These are phyloP conservation scores for Ctenopoma multispine DNA, from an alignment of 2,797 vertebrate genomes.

Conservation along the genomic window DNA sequence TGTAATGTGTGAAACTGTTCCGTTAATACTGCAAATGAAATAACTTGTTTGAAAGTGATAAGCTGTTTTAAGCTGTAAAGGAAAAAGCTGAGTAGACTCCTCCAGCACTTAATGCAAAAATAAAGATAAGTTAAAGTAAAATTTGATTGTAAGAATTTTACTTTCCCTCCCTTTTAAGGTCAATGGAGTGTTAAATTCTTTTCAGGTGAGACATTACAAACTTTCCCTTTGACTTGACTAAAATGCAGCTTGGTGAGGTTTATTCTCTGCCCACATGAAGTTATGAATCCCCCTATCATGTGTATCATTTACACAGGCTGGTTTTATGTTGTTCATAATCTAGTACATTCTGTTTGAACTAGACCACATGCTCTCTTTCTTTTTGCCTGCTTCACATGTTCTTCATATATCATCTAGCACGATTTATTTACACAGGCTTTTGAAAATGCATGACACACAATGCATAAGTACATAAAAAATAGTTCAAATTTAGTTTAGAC, in stretches of 20 bases:
- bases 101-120: not conserved
- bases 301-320: not conserved
- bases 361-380: not conserved
- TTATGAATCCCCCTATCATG: conserved; percentile 29
- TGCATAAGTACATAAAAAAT: too few relatives aligned
- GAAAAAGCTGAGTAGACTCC: not conserved
- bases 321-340: not conserved
- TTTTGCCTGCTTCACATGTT: too few relatives aligned
- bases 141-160: not conserved
- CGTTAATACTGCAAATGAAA: too few relatives aligned
- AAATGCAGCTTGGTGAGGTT: conserved; percentile 32
- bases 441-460: too few relatives aligned
- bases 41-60: too few relatives aligned
- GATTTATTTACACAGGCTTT: too few relatives aligned
- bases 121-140: not conserved
- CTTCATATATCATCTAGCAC: too few relatives aligned
- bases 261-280: conserved; percentile 18
- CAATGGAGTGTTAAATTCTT: conserved; percentile 43
- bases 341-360: too few relatives aligned
- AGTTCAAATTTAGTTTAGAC: too few relatives aligned
- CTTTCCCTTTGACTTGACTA: conserved; percentile 42
- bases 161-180: not conserved
- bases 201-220: conserved; percentile 32
- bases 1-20: too few relatives aligned
- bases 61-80: not conserved